phyloP scores from a whole-genome alignment of 2,113 vertebrate species.

The Nipponia nippon region DNA sequence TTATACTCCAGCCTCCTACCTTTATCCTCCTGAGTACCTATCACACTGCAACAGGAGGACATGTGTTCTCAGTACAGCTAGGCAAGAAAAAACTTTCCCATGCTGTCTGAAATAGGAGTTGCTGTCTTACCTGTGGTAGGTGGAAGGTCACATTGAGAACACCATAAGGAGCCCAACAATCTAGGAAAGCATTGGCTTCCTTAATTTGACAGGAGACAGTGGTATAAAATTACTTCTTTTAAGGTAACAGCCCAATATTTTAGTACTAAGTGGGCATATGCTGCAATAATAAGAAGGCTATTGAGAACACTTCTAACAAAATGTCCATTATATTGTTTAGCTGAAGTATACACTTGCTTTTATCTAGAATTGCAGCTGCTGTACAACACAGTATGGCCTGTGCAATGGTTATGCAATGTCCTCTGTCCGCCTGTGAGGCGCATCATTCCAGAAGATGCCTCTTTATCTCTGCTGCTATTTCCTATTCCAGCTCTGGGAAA shows the following conservation, averaged over 20 bases:
- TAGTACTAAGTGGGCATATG: not conserved
- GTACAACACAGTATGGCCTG: not conserved
- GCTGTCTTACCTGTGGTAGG: not conserved
- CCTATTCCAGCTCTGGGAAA: conserved; percentile 82
- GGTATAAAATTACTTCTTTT: not conserved
- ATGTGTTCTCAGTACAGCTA: not conserved
- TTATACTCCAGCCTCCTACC: not conserved
- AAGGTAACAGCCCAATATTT: not conserved
- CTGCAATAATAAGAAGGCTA: not conserved
- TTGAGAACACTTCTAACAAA: not conserved
- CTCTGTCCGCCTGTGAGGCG: not conserved
- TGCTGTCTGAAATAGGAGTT: not conserved
- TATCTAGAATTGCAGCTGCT: not conserved
- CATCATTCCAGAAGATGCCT: not conserved
- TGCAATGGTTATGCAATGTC: not conserved
- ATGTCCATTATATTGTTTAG: not conserved
- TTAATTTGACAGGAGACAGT: not conserved
- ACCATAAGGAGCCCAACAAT: not conserved
- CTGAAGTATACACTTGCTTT: not conserved
- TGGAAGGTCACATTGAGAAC: not conserved
- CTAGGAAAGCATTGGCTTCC: not conserved
- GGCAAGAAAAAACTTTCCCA: not conserved
- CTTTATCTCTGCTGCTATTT: conserved; percentile 51
- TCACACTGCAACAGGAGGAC: not conserved
- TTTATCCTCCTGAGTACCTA: not conserved